A percentile compares a stretch with the other conserved stretches of the same genome.
phyloP scores from a whole-genome alignment of 2,113 vertebrate species.

The Ctenodactylus gundi region DNA sequence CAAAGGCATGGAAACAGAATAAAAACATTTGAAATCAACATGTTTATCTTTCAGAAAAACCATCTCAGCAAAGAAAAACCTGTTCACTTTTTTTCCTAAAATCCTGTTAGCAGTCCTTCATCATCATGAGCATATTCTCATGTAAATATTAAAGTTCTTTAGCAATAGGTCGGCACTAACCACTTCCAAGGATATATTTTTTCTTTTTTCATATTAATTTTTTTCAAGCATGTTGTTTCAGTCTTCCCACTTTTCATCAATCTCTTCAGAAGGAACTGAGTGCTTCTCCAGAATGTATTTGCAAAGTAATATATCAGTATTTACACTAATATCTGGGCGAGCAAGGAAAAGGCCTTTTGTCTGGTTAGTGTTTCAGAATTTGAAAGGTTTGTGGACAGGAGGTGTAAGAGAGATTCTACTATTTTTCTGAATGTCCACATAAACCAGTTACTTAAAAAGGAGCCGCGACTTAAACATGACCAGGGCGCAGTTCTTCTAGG shows the following conservation, averaged over 20 bases:
- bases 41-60: not conserved
- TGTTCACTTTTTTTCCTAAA: not conserved
- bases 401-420: not conserved
- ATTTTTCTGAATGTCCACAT: slow-evolving; percentile 41
- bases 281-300: not conserved
- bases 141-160: not conserved
- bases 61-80: not conserved
- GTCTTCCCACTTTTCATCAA: slow-evolving; percentile 66
- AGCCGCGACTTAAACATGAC: slow-evolving; percentile 22
- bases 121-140: not conserved
- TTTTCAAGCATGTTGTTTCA: slow-evolving; percentile 57
- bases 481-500: not conserved
- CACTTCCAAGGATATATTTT: not conserved
- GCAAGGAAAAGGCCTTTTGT: slow-evolving; percentile 70
- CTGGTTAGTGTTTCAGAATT: slow-evolving; percentile 50
- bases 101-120: not conserved
- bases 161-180: not conserved
- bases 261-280: slow-evolving; percentile 64
- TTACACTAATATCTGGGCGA: slow-evolving; percentile 49
- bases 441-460: slow-evolving; percentile 47
- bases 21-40: slow-evolving; percentile 27
- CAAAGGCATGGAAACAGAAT: not conserved
- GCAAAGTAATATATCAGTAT: slow-evolving; percentile 55
- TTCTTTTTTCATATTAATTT: not conserved
- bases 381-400: not conserved